Base-by-base conservation (phyloP, 2,888 invertebrate genomes). In the Spisula subtruncata region DNA sequence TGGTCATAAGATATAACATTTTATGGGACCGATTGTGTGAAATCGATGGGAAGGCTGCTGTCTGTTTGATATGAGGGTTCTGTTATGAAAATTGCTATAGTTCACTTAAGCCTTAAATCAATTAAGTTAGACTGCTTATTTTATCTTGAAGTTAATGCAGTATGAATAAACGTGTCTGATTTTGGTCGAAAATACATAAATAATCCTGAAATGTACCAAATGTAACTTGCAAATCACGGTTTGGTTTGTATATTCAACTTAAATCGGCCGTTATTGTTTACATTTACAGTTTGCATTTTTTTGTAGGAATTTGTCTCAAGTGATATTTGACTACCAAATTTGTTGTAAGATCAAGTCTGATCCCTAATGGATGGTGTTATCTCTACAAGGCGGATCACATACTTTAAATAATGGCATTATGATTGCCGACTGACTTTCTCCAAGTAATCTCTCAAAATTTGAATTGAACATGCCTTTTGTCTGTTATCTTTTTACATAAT, bases 381-480 rank as follows among this genome's bases (percentile, higher is more conserved):
- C 89, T 89, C 60, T 0, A 20, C 29, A 20, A 35, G 6, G 41
- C 1, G 51, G 87, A 87, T 89, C 84, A 84, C 66, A 51, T 81
- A 84, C 71, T 87, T 84, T 41, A 84, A 75, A 56, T 89, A 89
- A 89, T 89, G 87, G 54, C 79, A 29, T 81, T 82, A 87, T 89
- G 89, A 89, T 89, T 81, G 79, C 84, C 41, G 32, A 56, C 46
- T 75, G 84, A 84, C 81, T 75, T 89, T 82, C 29, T 41, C 75
- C 2, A 60, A 46, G 41, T 89, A 89, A 87, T 89, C 89, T 87
- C 89, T 84, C 16, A 14, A 60, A 60, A 89, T 75, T 60, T 79
- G 29, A 48, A 84, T 85, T 32, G 80, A 84, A 66, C 89, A 89
- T 83, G 86, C 83, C 81, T 75, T n/a, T 60, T 46, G 1, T 12